Percentiles rank a stretch among this genome's conserved stretches.
Conservation (phyloP, 2,797 vertebrate species). For the Esox lucius region DNA sequence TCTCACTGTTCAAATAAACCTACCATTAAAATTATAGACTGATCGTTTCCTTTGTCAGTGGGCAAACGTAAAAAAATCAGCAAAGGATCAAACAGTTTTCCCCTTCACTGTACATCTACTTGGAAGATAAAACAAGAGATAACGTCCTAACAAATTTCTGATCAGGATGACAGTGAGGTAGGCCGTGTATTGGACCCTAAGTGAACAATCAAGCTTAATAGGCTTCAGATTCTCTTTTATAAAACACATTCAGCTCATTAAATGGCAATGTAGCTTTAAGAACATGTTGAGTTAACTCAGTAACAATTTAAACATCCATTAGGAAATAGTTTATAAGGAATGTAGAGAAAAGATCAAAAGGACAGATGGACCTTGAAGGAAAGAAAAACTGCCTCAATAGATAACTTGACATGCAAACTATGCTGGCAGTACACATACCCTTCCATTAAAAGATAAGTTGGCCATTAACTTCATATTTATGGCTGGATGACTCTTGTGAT, state of each 20-base stretch:
- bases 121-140: neutral
- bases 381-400: neutral
- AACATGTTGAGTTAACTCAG: neutral
- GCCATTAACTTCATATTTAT: neutral
- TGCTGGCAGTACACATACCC: neutral
- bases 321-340: neutral
- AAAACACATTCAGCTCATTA: neutral
- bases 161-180: neutral
- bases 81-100: too few relatives aligned
- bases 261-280: neutral
- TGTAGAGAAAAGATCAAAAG: neutral
- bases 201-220: neutral
- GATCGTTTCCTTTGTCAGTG: too few relatives aligned
- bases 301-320: neutral
- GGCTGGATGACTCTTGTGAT: too few relatives aligned
- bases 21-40: too few relatives aligned
- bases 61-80: too few relatives aligned
- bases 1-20: too few relatives aligned
- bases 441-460: neutral
- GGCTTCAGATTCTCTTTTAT: neutral
- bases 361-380: neutral
- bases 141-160: neutral
- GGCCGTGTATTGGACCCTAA: neutral
- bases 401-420: conserved; percentile 1
- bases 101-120: too few relatives aligned